These are phyloP conservation scores for Xylophagus ater DNA, from an alignment of 2,888 invertebrate genomes.

Conservation along the genomic window DNA sequence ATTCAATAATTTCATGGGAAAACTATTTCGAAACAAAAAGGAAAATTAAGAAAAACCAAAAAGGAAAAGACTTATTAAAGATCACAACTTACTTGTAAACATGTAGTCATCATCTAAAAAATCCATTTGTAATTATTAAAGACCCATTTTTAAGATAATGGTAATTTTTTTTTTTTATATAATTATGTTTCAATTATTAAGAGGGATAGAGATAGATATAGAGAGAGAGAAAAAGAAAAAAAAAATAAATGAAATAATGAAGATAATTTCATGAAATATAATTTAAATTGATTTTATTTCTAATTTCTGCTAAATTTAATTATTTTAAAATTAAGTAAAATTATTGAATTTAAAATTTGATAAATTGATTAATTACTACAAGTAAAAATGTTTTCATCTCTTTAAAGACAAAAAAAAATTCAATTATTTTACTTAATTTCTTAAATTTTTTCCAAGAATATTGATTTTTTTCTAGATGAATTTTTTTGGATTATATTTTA, in stretches of 20 bases:
- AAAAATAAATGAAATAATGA: constrained; percentile 7
- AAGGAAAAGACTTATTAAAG: constrained; percentile 13
- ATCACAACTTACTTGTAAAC: constrained; percentile 50
- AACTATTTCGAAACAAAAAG: constrained; percentile 21
- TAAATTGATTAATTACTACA: too few relatives aligned
- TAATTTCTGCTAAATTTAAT: too few relatives aligned
- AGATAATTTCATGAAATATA: constrained; percentile 4
- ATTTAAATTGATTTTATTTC: neutral
- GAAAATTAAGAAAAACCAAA: constrained; percentile 13
- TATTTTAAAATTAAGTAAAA: too few relatives aligned
- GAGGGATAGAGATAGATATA: constrained; percentile 1
- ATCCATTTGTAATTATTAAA: constrained; percentile 8
- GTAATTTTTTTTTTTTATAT: constrained; percentile 6
- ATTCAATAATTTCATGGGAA: too few relatives aligned
- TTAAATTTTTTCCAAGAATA: too few relatives aligned
- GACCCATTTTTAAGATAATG: constrained; percentile 8
- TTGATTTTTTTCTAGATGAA: too few relatives aligned
- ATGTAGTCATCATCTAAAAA: constrained; percentile 50
- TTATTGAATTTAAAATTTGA: too few relatives aligned
- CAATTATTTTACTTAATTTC: too few relatives aligned
- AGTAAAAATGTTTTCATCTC: too few relatives aligned
- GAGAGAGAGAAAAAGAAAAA: constrained; percentile 7
- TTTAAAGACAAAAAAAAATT: too few relatives aligned
- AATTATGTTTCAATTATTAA: too few relatives aligned
- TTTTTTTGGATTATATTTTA: too few relatives aligned